A percentile compares a stretch with the other conserved stretches of the same genome.
Evolutionary conservation across 1,140 invertebrate species (phyloP).

Genomic region (Drosophila yakuba): DNA sequence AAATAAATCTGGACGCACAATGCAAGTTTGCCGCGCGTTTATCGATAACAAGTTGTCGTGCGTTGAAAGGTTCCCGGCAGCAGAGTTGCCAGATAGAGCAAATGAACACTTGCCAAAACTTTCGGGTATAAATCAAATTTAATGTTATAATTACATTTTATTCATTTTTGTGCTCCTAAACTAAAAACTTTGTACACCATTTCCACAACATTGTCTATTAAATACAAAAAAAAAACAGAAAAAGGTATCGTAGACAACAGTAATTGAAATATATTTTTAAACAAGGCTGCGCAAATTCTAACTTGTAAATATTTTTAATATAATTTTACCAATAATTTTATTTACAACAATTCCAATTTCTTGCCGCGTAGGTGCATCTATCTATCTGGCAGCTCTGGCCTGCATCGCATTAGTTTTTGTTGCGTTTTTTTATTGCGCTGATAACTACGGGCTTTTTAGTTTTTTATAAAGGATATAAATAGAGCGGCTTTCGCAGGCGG

Average conservation of each 20-base stretch:
- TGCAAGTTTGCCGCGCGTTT: conserved; percentile 18
- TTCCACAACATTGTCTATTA: too few species aligned
- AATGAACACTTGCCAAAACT: not conserved
- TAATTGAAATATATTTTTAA: too few species aligned
- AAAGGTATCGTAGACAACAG: too few species aligned
- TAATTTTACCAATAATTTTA: too few species aligned
- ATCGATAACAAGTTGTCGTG: conserved; percentile 10
- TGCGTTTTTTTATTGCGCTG: conserved; percentile 32
- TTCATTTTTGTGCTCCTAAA: too few species aligned
- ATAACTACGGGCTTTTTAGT: conserved; percentile 23
- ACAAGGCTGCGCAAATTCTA: too few species aligned
- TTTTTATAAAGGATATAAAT: conserved; percentile 31
- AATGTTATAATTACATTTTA: too few species aligned
- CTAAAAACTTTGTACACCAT: too few species aligned
- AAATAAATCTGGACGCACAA: conserved; percentile 6
- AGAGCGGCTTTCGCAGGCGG: conserved; percentile 32
- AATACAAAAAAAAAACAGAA: too few species aligned
- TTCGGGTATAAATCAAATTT: too few species aligned
- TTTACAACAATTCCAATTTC: too few species aligned
- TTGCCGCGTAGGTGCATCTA: not conserved
- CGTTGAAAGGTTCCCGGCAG: not conserved
- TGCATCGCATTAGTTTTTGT: conserved; percentile 26
- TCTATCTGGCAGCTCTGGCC: not conserved
- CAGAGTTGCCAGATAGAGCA: not conserved
- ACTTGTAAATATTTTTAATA: too few species aligned